A percentile compares a stretch with the other conserved stretches of the same genome.
Conservation (phyloP, 2,113 vertebrate genomes). For the Pachypanchax playfairii region DNA sequence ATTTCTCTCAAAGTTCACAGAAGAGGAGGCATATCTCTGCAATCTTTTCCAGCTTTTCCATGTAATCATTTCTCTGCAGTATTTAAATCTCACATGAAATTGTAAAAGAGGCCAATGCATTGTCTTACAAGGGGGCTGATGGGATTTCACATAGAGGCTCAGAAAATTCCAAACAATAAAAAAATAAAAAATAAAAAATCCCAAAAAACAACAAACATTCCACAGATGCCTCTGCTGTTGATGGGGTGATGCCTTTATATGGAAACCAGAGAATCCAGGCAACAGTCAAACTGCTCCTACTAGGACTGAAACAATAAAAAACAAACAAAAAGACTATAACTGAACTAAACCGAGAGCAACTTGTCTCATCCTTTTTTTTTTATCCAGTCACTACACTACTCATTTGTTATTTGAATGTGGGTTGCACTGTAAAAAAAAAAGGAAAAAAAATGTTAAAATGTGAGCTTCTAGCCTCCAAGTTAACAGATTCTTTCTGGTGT, state of each 20-base stretch:
- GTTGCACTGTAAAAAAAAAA: constrained; percentile 34
- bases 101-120: background rate
- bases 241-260: constrained; percentile 78
- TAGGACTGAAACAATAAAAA: constrained; percentile 42
- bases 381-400: constrained; percentile 6
- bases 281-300: constrained; percentile 40
- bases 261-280: constrained; percentile 64
- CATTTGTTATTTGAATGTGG: background rate
- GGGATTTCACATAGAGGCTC: constrained; percentile 26
- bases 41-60: constrained; percentile 14
- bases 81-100: constrained; percentile 34
- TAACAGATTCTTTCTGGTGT: background rate
- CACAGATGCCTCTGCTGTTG: constrained; percentile 69
- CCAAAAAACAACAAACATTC: constrained; percentile 73
- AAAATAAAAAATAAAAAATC: constrained; percentile 33
- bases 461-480: constrained; percentile 26
- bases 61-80: constrained; percentile 27
- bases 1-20: constrained; percentile 40
- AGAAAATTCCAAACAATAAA: constrained; percentile 46
- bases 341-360: background rate
- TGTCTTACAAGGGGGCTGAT: background rate
- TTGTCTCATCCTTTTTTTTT: background rate
- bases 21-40: constrained; percentile 1
- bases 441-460: constrained; percentile 53
- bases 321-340: constrained; percentile 8